Evolutionary conservation across 2,888 invertebrate species (phyloP).

Genomic region (Drosophila kambysellisi): DNA sequence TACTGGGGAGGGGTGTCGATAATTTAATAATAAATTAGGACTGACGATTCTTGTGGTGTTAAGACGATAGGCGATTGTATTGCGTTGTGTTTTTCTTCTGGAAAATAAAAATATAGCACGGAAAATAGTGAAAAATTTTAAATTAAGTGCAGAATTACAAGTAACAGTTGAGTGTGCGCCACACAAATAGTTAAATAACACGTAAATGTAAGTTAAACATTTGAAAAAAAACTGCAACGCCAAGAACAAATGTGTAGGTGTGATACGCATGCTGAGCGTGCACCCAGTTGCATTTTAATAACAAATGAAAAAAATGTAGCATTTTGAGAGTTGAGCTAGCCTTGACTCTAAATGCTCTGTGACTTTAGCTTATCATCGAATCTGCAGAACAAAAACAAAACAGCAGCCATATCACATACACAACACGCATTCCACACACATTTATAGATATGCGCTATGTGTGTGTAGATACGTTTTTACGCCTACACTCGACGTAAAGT

Average conservation of each 20-base stretch:
- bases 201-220: constrained; percentile 35
- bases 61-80: constrained; percentile 54
- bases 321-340: constrained; percentile 26
- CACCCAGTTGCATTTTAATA: constrained; percentile 31
- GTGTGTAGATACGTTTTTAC: constrained; percentile 52
- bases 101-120: constrained; percentile 44
- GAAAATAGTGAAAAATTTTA: constrained; percentile 26
- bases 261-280: constrained; percentile 21
- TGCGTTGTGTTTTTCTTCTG: constrained; percentile 61
- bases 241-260: constrained; percentile 56
- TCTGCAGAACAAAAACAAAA: constrained; percentile 61
- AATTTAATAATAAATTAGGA: constrained; percentile 2
- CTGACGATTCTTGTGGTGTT: constrained; percentile 29
- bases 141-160: constrained; percentile 20
- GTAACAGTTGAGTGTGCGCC: constrained; percentile 3
- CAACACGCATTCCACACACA: constrained; percentile 30
- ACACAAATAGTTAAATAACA: constrained; percentile 1
- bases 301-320: constrained; percentile 17
- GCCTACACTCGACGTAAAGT: constrained; percentile 51
- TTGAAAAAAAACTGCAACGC: constrained; percentile 26
- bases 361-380: constrained; percentile 50
- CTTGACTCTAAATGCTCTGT: constrained; percentile 31
- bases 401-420: constrained; percentile 47
- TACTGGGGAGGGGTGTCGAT: constrained; percentile 23
- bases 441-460: constrained; percentile 36